These are phyloP conservation scores for Aleiodes alternator DNA, from an alignment of 2,888 invertebrate genomes.

Conservation along the genomic window DNA sequence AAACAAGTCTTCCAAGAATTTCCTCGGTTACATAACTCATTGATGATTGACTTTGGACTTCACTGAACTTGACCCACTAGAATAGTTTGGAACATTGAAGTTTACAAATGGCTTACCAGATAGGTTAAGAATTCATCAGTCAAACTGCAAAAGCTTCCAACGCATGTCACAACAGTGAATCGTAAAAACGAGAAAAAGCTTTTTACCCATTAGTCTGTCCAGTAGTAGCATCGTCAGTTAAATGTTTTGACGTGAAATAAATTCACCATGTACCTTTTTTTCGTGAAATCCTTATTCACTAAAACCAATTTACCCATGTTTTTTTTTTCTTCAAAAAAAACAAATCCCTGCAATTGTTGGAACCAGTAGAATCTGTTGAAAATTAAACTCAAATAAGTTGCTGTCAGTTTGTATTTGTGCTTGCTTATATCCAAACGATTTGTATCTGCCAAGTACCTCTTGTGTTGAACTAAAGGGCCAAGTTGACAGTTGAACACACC, in stretches of 20 bases:
- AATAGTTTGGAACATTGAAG: neutral
- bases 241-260: constrained; percentile 11
- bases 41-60: neutral
- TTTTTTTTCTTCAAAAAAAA: neutral
- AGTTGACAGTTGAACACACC: no score
- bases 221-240: neutral
- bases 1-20: neutral
- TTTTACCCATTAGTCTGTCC: constrained; percentile 13
- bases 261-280: neutral
- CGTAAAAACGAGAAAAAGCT: neutral
- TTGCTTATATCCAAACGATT: constrained; percentile 6
- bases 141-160: neutral
- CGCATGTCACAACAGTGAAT: neutral
- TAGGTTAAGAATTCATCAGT: neutral
- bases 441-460: constrained; percentile 11
- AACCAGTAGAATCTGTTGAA: neutral
- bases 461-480: neutral
- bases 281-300: neutral
- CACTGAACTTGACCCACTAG: neutral
- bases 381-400: constrained; percentile 19
- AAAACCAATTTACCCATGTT: neutral
- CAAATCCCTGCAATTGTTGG: neutral
- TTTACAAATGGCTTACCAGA: neutral
- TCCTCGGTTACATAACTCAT: neutral
- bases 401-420: constrained; percentile 16